A percentile compares a stretch with the other conserved stretches of the same genome.
phyloP scores from a whole-genome alignment of 1,140 invertebrate species.

The Dolichoris vasculosae region DNA sequence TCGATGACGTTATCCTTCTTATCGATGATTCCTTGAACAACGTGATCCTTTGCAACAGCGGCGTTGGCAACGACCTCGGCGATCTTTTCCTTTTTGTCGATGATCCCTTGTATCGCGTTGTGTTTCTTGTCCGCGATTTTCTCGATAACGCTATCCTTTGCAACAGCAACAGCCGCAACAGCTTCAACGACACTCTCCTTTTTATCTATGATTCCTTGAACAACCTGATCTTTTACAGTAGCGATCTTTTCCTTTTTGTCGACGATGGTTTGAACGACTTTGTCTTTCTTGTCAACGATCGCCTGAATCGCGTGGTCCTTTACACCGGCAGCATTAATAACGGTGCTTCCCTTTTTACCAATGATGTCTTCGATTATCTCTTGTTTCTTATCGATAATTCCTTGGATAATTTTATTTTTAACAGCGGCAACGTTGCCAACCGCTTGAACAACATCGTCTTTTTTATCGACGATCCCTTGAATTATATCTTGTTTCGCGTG shows the following conservation, averaged over 20 bases:
- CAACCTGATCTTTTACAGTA: too few relatives aligned
- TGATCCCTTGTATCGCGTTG: too few relatives aligned
- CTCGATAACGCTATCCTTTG: too few relatives aligned
- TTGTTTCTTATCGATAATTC: too few relatives aligned
- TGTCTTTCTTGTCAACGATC: conserved; percentile 18
- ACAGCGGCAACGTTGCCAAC: too few relatives aligned
- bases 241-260: too few relatives aligned
- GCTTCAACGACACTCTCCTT: not conserved
- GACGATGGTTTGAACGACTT: not conserved
- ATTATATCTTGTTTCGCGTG: not conserved
- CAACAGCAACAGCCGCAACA: not conserved
- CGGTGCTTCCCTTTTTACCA: not conserved
- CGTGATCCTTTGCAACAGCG: not conserved
- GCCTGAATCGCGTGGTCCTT: not conserved
- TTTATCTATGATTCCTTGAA: not conserved
- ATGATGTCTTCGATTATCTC: too few relatives aligned
- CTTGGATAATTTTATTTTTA: too few relatives aligned
- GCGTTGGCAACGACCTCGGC: not conserved
- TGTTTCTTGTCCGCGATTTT: too few relatives aligned
- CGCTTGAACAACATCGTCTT: not conserved
- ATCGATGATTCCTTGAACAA: not conserved
- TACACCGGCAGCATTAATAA: not conserved
- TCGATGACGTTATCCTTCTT: conserved; percentile 5
- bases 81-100: not conserved
- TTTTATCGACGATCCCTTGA: not conserved